These are phyloP conservation scores for Copidosoma aretas DNA, from an alignment of 2,888 invertebrate genomes.

Conservation along the genomic window DNA sequence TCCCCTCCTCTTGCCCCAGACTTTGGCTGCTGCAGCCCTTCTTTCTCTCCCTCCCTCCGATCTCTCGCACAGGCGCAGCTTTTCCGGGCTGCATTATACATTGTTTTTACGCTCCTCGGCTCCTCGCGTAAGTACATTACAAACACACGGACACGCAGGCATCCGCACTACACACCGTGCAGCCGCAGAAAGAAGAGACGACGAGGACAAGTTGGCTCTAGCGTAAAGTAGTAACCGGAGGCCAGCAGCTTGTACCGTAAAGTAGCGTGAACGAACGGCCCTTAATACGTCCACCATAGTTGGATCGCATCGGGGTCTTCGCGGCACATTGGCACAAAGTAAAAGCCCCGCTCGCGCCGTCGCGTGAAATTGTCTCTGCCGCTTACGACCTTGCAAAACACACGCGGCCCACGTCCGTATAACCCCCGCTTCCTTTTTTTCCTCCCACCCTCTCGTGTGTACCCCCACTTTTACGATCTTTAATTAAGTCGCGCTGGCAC, in stretches of 20 bases:
- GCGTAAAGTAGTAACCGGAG: neutral
- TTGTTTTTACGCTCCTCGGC: slow-evolving; percentile 56
- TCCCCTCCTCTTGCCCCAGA: slow-evolving; percentile 39
- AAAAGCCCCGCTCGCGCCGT: slow-evolving; percentile 29
- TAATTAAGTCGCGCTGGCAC: slow-evolving; percentile 24
- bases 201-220: neutral
- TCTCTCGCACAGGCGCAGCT: neutral
- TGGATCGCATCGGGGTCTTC: neutral
- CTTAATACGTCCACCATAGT: no score
- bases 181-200: neutral
- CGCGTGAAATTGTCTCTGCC: slow-evolving; percentile 39
- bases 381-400: neutral
- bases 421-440: neutral
- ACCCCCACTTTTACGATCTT: slow-evolving; percentile 10
- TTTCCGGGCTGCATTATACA: slow-evolving; percentile 51
- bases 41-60: slow-evolving; percentile 21
- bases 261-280: neutral
- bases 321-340: neutral
- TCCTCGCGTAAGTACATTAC: slow-evolving; percentile 25
- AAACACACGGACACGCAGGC: no score
- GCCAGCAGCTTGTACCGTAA: neutral
- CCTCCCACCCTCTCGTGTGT: neutral
- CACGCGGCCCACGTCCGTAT: neutral
- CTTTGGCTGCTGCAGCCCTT: slow-evolving; percentile 32
- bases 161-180: no score